phyloP scores from a whole-genome alignment of 1,140 invertebrate genomes.

The Cherax quadricarinatus region DNA sequence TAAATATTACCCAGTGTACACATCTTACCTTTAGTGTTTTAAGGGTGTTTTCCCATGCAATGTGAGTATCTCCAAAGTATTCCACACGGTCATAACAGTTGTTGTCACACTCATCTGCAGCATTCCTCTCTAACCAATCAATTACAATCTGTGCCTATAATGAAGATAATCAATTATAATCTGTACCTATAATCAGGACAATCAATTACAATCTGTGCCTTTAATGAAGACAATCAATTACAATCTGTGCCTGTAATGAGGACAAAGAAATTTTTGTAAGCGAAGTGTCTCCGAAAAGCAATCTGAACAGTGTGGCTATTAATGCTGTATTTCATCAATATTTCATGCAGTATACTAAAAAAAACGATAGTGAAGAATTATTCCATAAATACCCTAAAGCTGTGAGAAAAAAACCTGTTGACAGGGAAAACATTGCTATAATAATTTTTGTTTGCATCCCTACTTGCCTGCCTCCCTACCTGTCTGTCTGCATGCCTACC shows the following conservation, averaged over 20 bases:
- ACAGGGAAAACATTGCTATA: no score
- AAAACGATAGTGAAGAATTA: no score
- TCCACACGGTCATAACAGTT: slow-evolving; percentile 82
- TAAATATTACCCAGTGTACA: not conserved
- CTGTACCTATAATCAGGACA: slow-evolving; percentile 80
- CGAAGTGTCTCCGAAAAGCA: no score
- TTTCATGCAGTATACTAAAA: no score
- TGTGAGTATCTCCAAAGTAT: slow-evolving; percentile 85
- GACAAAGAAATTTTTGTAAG: slow-evolving; percentile 78
- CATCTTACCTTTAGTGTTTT: slow-evolving; percentile 83
- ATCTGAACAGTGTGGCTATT: no score
- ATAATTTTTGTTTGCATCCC: no score
- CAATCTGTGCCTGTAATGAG: no score
- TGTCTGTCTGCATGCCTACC: no score
- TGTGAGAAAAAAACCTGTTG: no score
- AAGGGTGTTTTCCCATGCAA: slow-evolving; percentile 93
- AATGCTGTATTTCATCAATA: no score
- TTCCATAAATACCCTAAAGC: no score
- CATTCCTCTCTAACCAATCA: slow-evolving; percentile 94
- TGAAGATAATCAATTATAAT: not conserved
- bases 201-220: slow-evolving; percentile 90
- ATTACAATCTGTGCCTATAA: slow-evolving; percentile 87
- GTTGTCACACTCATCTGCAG: slow-evolving; percentile 80
- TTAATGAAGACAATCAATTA: not conserved
- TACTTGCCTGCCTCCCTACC: no score